These are phyloP conservation scores for Onychostruthus taczanowskii DNA, from an alignment of 2,113 vertebrate species.

Conservation along the genomic window DNA sequence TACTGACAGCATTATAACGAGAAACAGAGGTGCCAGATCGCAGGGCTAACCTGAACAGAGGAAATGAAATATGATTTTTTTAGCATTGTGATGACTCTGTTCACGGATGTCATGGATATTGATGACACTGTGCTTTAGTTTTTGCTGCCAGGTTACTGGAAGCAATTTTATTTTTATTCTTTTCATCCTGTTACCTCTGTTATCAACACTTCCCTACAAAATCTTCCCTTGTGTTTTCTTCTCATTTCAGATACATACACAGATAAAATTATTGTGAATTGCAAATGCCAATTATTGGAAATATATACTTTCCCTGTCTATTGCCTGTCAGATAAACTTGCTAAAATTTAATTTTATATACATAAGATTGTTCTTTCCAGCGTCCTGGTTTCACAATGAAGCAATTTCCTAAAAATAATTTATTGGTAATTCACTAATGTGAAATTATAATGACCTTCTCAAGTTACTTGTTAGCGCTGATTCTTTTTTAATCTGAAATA, in stretches of 20 bases:
- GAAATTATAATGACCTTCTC: conserved; percentile 3
- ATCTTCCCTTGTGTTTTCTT: neutral
- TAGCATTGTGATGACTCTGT: conserved; percentile 35
- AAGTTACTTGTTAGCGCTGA: neutral
- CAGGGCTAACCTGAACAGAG: conserved; percentile 15
- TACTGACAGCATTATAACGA: neutral
- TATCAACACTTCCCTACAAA: conserved; percentile 13
- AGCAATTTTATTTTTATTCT: conserved; percentile 50
- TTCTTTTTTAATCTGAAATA: neutral
- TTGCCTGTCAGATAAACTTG: neutral
- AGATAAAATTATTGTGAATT: conserved; percentile 3
- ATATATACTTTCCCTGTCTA: neutral
- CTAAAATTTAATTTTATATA: conserved; percentile 22
- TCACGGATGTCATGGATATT: conserved; percentile 47
- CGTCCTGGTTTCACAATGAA: neutral
- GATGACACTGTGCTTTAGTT: conserved; percentile 24
- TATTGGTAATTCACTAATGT: conserved; percentile 37
- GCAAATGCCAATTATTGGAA: neutral
- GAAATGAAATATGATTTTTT: conserved; percentile 32
- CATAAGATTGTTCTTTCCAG: neutral
- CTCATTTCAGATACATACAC: neutral
- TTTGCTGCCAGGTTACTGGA: conserved; percentile 36
- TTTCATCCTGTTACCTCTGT: conserved; percentile 17
- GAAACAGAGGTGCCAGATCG: neutral
- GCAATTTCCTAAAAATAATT: conserved; percentile 24